Conservation (phyloP, 2,113 vertebrate species). For the Acrocephalus kingi region DNA sequence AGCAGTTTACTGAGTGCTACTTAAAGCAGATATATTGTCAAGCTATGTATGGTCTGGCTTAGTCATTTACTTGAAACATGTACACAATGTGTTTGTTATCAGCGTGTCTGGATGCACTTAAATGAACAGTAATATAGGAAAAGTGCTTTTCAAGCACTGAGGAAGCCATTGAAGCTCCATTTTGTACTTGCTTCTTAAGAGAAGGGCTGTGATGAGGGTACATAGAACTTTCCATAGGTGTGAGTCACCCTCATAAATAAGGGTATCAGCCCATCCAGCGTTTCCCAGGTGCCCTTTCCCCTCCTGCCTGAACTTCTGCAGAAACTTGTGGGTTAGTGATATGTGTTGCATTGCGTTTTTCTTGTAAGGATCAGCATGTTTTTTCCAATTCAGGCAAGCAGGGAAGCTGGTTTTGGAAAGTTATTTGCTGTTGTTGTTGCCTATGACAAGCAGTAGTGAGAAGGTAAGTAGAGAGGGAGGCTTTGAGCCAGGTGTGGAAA, state of each 20-base stretch:
- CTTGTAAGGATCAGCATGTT: neutral
- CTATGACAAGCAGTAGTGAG: neutral
- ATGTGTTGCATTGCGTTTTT: neutral
- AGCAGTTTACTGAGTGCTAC: neutral
- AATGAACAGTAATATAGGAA: neutral
- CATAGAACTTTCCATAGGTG: neutral
- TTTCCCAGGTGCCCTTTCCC: neutral
- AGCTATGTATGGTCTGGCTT: neutral
- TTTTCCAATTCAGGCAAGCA: neutral
- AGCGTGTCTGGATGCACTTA: neutral
- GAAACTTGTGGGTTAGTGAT: neutral
- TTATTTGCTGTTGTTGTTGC: neutral
- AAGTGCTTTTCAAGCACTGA: neutral
- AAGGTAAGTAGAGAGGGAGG: neutral
- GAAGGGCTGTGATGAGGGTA: neutral
- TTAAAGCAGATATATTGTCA: neutral
- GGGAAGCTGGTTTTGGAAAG: neutral
- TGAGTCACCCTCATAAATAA: neutral
- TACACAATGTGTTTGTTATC: neutral
- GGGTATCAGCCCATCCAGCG: fast-evolving
- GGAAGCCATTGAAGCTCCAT: neutral
- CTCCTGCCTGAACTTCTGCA: neutral
- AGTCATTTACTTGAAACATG: neutral
- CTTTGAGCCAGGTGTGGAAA: neutral
- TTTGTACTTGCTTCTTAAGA: neutral